These are phyloP conservation scores for Thunnus thynnus DNA, from an alignment of 2,113 vertebrate genomes.

Conservation along the genomic window DNA sequence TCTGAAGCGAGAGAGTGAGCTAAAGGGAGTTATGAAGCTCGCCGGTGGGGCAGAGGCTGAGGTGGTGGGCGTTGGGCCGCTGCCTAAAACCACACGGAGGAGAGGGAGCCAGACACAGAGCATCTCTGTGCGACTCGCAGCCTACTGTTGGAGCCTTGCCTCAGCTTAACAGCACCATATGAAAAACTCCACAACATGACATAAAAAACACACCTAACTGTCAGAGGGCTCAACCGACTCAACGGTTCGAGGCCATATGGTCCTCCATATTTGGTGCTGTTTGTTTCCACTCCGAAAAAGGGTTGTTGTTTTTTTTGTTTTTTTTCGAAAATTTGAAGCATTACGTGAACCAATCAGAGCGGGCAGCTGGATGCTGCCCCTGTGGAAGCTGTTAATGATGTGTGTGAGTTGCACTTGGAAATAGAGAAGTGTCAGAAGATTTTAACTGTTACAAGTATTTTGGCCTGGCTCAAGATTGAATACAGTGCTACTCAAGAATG, in stretches of 20 bases:
- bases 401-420: constrained; percentile 41
- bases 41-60: constrained; percentile 62
- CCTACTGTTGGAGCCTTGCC: constrained; percentile 70
- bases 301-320: constrained; percentile 19
- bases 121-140: constrained; percentile 79
- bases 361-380: constrained; percentile 35
- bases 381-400: constrained; percentile 38
- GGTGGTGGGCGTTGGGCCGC: constrained; percentile 71
- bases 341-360: constrained; percentile 70
- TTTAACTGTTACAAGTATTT: constrained; percentile 39
- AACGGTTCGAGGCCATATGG: constrained; percentile 61
- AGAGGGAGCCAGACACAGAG: constrained; percentile 77
- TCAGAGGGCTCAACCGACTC: constrained; percentile 70
- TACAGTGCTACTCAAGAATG: constrained; percentile 31
- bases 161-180: constrained; percentile 67
- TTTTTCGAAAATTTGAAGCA: constrained; percentile 24
- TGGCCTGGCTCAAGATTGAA: constrained; percentile 3
- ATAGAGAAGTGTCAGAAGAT: constrained; percentile 64
- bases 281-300: constrained; percentile 34
- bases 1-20: constrained; percentile 70
- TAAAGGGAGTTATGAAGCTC: constrained; percentile 68
- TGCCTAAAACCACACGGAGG: constrained; percentile 84
- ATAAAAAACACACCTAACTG: constrained; percentile 78
- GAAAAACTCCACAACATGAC: constrained; percentile 73
- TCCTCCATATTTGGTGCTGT: constrained; percentile 71